phyloP scores from a whole-genome alignment of 2,797 vertebrate species.

The Hozukius guyotensis region DNA sequence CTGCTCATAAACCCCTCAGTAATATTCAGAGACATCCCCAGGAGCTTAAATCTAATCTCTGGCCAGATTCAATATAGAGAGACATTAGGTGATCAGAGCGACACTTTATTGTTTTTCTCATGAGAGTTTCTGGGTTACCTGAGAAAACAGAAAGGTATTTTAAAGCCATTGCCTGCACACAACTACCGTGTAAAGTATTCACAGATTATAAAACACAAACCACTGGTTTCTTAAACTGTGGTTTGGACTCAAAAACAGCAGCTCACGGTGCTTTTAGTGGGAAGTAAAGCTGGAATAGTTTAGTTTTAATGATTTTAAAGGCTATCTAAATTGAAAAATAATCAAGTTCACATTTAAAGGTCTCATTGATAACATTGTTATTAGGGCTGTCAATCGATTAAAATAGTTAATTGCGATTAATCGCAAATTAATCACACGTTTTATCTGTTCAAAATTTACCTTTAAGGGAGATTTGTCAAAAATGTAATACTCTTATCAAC shows the following conservation, averaged over 20 bases:
- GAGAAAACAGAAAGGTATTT: constrained; percentile 11
- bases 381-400: too few species aligned
- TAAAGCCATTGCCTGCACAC: neutral
- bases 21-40: constrained; percentile 23
- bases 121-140: constrained; percentile 15
- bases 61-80: constrained; percentile 37
- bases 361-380: too few species aligned
- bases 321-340: neutral
- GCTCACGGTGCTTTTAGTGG: neutral
- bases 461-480: too few species aligned
- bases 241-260: neutral
- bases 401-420: too few species aligned
- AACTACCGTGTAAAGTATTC: neutral
- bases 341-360: too few species aligned
- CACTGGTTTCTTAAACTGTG: neutral
- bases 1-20: constrained; percentile 29
- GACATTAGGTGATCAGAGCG: constrained; percentile 25
- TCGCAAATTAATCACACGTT: too few species aligned
- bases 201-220: neutral
- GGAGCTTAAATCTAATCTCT: constrained; percentile 51
- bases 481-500: too few species aligned
- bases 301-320: neutral
- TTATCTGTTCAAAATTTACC: too few species aligned
- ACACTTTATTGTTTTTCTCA: constrained; percentile 37
- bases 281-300: neutral